Base-by-base conservation (phyloP, 2,113 vertebrate species). In the Nesoenas mayeri region DNA sequence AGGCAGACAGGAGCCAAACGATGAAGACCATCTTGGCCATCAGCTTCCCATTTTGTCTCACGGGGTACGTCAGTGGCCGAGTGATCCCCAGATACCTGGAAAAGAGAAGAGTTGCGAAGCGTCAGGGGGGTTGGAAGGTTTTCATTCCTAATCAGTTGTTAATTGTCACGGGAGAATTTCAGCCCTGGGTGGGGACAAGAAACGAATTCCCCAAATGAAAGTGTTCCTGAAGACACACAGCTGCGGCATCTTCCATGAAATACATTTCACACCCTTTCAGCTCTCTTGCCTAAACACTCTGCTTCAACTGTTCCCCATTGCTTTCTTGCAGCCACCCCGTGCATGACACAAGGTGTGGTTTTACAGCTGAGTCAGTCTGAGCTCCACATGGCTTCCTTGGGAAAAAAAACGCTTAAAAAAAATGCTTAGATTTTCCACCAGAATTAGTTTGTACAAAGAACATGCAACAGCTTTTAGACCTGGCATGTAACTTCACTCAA, bases 11-110 rank as follows among this genome's bases (percentile, higher is more conserved):
- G 1, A 98, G 97, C 98, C 98, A 98, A 15, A 98, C 98, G 3
- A 96, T 97, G 77, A 98, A 96, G 29, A 98, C 98, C 98, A 98
- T 98, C 93, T 98, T 98, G 91, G 98, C 98, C 98, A 98, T 98
- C 29, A 98, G 91, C 79, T 97, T 98, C 74, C 98, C 98, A 1
- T 98, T 97, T 70, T 98, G 98, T 58, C 98, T 89, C 47, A 97
- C 97, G 0, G 98, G 98, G 72, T 98, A 98, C 0, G 98, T 98
- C 65, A 98, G 87, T 0, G 98, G 98, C 10, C 97, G 96, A 6
- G 98, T 98, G 89, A 98, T 98, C 38, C 98, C 98, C 82, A 98
- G 91, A 26, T 98, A 98, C 82, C 98, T 98, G 97, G 9, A 42
- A 81, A 79, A 47, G 21, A n/a, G 18, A 36, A 72, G 50, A 70